Evolutionary conservation across 2,113 vertebrate genomes (phyloP).

Genomic region (Atrichornis clamosus): DNA sequence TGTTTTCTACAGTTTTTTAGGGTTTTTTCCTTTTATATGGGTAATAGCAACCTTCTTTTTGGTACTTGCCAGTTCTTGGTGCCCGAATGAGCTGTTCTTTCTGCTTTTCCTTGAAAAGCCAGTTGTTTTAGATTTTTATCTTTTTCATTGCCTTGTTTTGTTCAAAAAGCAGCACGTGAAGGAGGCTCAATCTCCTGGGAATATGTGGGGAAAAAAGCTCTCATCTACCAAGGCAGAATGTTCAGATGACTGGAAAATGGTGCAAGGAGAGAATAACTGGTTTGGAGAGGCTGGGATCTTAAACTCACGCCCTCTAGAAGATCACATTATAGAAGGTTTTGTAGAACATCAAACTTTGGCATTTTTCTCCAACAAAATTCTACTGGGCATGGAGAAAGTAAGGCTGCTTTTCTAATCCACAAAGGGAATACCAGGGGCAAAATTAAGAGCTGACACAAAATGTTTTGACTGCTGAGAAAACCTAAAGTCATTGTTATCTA

Average conservation of each 20-base stretch:
- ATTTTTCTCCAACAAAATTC: neutral
- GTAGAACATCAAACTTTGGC: neutral
- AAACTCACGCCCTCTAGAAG: neutral
- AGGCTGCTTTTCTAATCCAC: neutral
- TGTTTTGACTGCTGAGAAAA: neutral
- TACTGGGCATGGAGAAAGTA: neutral
- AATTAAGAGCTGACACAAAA: neutral
- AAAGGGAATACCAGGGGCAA: neutral
- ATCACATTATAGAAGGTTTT: neutral
- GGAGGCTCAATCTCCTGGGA: neutral
- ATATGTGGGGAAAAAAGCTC: rapidly evolving
- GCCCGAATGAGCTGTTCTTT: neutral
- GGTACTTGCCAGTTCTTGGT: neutral
- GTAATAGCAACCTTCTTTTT: neutral
- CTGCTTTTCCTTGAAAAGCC: neutral
- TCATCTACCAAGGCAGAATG: neutral
- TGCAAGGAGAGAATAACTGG: neutral
- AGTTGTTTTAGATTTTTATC: neutral
- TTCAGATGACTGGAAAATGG: neutral
- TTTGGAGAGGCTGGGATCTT: neutral
- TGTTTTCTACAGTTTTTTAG: neutral
- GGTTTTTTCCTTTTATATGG: neutral
- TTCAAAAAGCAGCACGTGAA: neutral
- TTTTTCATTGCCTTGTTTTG: neutral
- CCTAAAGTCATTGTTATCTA: neutral